Evolutionary conservation across 2,888 invertebrate species (phyloP).

Genomic region (Anarsia innoxiella): DNA sequence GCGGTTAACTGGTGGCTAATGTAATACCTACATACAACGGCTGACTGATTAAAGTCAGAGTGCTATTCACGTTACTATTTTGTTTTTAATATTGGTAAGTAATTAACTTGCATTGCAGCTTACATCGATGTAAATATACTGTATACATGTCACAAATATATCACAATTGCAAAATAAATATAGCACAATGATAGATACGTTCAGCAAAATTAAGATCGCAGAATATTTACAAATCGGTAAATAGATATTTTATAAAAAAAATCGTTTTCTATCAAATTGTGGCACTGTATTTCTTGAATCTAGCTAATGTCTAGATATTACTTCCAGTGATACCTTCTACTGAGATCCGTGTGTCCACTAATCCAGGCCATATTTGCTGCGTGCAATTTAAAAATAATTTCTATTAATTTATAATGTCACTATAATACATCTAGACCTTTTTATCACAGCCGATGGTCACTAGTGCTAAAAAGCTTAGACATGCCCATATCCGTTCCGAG

Average conservation of each 20-base stretch:
- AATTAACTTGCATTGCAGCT: conserved; percentile 6
- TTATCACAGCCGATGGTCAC: conserved; percentile 68
- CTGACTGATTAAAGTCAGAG: no score
- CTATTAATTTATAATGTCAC: conserved; percentile 40
- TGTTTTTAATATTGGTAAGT: neutral
- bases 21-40: no score
- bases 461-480: conserved; percentile 64
- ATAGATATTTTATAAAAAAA: neutral
- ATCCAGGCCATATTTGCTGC: conserved; percentile 75
- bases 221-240: conserved; percentile 1
- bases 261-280: conserved; percentile 1
- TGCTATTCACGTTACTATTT: conserved; percentile 4
- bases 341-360: conserved; percentile 77
- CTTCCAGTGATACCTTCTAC: conserved; percentile 78
- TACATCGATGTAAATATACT: neutral
- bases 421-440: conserved; percentile 47
- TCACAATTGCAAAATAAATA: conserved; percentile 9
- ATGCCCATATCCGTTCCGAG: conserved; percentile 73
- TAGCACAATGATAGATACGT: neutral
- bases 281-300: conserved; percentile 1
- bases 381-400: conserved; percentile 60
- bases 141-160: conserved; percentile 7
- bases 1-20: no score
- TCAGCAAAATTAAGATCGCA: neutral
- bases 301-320: conserved; percentile 58